Conservation (phyloP, 2,888 invertebrate genomes). For the Phyto melanocephala region DNA sequence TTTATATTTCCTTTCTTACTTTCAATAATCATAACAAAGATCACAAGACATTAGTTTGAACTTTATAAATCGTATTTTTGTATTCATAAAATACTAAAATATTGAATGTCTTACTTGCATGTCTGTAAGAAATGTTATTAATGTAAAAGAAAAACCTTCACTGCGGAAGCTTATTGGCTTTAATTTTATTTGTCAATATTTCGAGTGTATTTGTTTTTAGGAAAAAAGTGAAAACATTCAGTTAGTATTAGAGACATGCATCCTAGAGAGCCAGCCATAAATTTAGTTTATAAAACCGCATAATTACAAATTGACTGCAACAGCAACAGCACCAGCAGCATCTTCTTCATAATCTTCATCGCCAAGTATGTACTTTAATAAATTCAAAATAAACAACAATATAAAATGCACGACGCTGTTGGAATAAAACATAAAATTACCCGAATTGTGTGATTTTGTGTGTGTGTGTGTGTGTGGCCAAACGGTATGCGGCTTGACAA, state of each 20-base stretch:
- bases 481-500: not conserved
- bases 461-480: too few relatives aligned
- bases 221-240: too few relatives aligned
- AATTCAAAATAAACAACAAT: not conserved
- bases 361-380: not conserved
- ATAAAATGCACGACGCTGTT: too few relatives aligned
- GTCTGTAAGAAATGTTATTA: not conserved
- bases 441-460: too few relatives aligned
- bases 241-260: not conserved
- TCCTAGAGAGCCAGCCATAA: slow-evolving; percentile 40
- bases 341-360: not conserved
- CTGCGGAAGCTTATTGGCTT: slow-evolving; percentile 45
- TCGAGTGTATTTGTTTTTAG: not conserved
- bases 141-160: slow-evolving; percentile 32
- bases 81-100: not conserved
- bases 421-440: too few relatives aligned
- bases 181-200: slow-evolving; percentile 38
- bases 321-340: not conserved
- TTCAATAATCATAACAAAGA: slow-evolving; percentile 11
- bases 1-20: slow-evolving; percentile 12
- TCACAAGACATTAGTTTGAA: slow-evolving; percentile 46
- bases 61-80: slow-evolving; percentile 15
- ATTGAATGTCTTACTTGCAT: too few relatives aligned
- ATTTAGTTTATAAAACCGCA: slow-evolving; percentile 43
- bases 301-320: slow-evolving; percentile 40